Conservation (phyloP, 2,113 vertebrate genomes). For the Anolis carolinensis region DNA sequence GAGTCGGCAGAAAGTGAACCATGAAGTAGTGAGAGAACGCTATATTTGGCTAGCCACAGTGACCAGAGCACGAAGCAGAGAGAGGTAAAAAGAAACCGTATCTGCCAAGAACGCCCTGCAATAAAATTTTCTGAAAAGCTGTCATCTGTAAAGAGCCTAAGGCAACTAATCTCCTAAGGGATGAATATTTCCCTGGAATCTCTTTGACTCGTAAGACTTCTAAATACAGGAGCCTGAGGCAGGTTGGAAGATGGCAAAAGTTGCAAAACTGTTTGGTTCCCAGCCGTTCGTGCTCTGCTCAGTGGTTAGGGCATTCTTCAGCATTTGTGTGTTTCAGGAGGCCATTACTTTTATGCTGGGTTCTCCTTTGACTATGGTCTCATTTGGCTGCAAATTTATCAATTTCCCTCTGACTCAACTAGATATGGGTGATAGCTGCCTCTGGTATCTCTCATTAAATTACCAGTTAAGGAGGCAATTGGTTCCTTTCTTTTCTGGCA, state of each 20-base stretch:
- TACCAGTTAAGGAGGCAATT: not conserved
- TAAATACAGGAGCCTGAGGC: not conserved
- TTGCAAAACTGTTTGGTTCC: not conserved
- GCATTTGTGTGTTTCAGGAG: not conserved
- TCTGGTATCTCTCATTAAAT: conserved; percentile 18
- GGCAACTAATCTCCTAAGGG: not conserved
- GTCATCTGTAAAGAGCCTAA: conserved; percentile 2
- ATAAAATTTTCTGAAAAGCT: conserved; percentile 1
- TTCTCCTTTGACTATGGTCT: not conserved
- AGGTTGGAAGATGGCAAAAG: conserved; percentile 1
- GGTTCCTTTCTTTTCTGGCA: not conserved
- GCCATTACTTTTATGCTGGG: not conserved
- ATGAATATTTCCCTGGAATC: not conserved
- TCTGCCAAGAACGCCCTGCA: not conserved
- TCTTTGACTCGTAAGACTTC: not conserved
- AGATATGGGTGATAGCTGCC: not conserved
- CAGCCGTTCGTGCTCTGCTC: not conserved
- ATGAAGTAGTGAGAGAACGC: no score
- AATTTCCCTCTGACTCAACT: not conserved
- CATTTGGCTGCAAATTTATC: conserved; percentile 5
- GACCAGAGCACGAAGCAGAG: not conserved
- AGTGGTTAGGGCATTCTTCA: not conserved
- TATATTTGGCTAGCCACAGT: not conserved
- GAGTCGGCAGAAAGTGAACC: no score
- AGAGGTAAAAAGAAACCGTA: not conserved